These are phyloP conservation scores for Rhea pennata DNA, from an alignment of 2,113 vertebrate genomes.

Conservation along the genomic window DNA sequence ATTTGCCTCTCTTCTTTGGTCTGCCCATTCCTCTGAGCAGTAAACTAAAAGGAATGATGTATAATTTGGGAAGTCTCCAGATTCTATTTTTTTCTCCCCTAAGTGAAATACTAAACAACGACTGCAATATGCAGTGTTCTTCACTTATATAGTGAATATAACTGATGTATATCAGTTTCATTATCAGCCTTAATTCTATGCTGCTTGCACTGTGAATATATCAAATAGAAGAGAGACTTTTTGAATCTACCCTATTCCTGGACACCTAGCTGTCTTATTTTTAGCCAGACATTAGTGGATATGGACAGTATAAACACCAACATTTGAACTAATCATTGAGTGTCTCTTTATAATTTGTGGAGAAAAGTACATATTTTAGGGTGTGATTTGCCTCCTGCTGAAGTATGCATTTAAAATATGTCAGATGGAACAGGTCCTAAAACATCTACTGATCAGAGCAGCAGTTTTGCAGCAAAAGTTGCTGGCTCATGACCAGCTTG, in stretches of 20 bases:
- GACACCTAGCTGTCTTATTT: neutral
- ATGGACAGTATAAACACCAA: neutral
- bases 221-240: neutral
- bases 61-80: constrained; percentile 14
- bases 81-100: neutral
- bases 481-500: neutral
- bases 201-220: neutral
- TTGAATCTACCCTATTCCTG: neutral
- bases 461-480: neutral
- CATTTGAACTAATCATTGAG: neutral
- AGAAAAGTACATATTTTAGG: neutral
- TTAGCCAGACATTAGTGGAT: neutral
- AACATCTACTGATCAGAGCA: neutral
- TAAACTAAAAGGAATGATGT: constrained; percentile 40
- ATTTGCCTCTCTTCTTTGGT: neutral
- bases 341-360: neutral
- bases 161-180: neutral
- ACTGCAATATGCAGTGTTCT: neutral
- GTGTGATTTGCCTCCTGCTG: neutral
- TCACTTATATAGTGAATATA: neutral
- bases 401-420: neutral
- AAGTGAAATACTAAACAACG: constrained; percentile 1
- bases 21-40: neutral
- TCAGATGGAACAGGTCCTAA: neutral
- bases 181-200: neutral